Base-by-base conservation (phyloP, 2,797 vertebrate species). In the Dendrocincla tyrannina region DNA sequence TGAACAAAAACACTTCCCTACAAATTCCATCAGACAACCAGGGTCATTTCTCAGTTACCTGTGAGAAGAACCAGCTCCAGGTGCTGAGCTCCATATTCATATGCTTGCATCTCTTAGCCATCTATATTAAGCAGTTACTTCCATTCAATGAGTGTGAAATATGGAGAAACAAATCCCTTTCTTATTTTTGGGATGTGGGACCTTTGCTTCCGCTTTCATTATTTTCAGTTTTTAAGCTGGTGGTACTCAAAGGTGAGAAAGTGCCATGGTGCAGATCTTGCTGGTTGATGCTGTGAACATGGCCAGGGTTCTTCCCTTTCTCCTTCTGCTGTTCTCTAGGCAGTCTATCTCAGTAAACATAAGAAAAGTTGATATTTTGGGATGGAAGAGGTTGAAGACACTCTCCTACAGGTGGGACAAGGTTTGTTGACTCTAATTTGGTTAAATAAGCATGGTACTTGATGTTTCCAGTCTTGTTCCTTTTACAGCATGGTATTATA, bases 291-390 rank as follows among this genome's bases (percentile, higher is more conserved):
- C 77, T 72, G 30, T 37, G 33, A 37, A 10, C 27, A 10, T 10
- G 20, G 15, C 15, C 8, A 17, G 25, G 13, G 39, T 32, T 44
- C 62, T 62, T 46, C 9, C 33, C 9, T 62, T 55, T 20, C n/a
- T 74, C 13, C 37, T 49, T n/a, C 27, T 85, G 58, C 46, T 72
- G 5, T 23, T 81, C 32, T 70, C 63, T 16, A 7, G n/a, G 15
- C 19, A 32, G 22, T 41, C 27, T 30, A 0, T 46, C 58, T 15
- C 13, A n/a, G 33, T 5, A 49, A 9, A 19, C 7, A 6, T 7
- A 30, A 37, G 25, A 17, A 28, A 41, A 41, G 18, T 24, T 55
- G n/a, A 1, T 68, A 7, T 23, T 85, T 68, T 41, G 23, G 22
- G 23, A 32, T 72, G 33, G 30, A 25, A 50, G 17, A 41, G 2